phyloP scores from a whole-genome alignment of 1,140 invertebrate genomes.

The Musca domestica region DNA sequence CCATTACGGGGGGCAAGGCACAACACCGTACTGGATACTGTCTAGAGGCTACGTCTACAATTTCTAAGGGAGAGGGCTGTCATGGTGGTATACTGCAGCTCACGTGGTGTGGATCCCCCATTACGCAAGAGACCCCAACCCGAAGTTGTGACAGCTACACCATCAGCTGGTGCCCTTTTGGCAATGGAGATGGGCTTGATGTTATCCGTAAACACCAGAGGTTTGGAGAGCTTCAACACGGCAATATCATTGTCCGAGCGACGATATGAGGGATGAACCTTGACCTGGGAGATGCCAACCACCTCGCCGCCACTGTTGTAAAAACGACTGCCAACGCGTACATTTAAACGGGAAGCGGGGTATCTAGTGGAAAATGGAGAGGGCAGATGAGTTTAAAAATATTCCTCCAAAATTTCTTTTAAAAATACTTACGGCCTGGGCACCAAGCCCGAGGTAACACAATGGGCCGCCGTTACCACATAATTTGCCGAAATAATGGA shows the following conservation, averaged over 20 bases:
- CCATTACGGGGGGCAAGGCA: conserved; percentile 41
- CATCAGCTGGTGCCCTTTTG: conserved; percentile 27
- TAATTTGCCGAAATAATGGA: conserved; percentile 57
- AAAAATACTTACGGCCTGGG: not conserved
- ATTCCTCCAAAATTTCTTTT: not conserved
- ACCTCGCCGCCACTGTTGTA: conserved; percentile 27
- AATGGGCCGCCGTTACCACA: conserved; percentile 62
- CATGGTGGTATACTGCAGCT: conserved; percentile 33
- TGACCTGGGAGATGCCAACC: conserved; percentile 29
- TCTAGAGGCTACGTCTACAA: conserved; percentile 38
- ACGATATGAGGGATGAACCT: conserved; percentile 48
- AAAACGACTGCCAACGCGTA: conserved; percentile 34
- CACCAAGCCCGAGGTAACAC: conserved; percentile 30
- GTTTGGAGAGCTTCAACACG: conserved; percentile 43
- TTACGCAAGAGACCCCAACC: conserved; percentile 40
- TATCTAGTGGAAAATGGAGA: not conserved
- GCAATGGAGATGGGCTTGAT: conserved; percentile 15
- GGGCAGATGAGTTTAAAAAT: not conserved
- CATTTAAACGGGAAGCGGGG: not conserved
- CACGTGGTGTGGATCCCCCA: conserved; percentile 35
- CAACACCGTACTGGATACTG: conserved; percentile 29
- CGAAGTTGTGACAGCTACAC: conserved; percentile 29
- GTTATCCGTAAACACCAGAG: conserved; percentile 25
- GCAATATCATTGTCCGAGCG: conserved; percentile 55
- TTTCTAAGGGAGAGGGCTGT: conserved; percentile 27